These are phyloP conservation scores for Heliconius hortense DNA, from an alignment of 2,888 invertebrate species.

Conservation along the genomic window DNA sequence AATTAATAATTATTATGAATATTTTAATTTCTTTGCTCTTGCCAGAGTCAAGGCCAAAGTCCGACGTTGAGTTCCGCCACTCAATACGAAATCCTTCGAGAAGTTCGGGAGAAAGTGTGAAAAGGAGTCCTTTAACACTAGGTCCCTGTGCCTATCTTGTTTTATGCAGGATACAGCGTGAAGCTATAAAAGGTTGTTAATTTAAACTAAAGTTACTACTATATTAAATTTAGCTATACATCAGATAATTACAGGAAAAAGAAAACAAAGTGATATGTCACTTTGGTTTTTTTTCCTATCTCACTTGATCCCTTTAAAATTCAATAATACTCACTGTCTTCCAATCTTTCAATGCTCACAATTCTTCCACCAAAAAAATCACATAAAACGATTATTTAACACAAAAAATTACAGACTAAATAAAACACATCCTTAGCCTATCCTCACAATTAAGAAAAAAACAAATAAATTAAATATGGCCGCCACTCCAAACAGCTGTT, in stretches of 20 bases:
- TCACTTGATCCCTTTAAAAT: neutral
- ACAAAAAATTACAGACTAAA: neutral
- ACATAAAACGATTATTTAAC: neutral
- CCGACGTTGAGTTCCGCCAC: neutral
- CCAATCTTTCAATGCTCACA: neutral
- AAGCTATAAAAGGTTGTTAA: neutral
- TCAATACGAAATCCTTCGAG: neutral
- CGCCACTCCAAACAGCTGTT: constrained; percentile 31
- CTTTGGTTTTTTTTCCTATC: too few species aligned
- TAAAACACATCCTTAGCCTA: neutral
- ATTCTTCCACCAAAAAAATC: neutral
- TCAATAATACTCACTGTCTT: neutral
- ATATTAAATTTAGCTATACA: too few species aligned
- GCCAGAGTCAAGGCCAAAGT: neutral
- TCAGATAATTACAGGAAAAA: too few species aligned
- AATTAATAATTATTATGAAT: neutral
- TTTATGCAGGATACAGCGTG: neutral
- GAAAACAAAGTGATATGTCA: too few species aligned
- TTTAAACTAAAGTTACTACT: too few species aligned
- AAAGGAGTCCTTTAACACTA: too few species aligned
- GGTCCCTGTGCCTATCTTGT: neutral
- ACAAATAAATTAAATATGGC: constrained; percentile 27
- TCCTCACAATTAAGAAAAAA: constrained; percentile 1
- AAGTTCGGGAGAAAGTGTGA: neutral
- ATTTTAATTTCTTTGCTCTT: neutral